Evolutionary conservation across 2,113 vertebrate genomes (phyloP).

Genomic region (Hypanus sabinus): DNA sequence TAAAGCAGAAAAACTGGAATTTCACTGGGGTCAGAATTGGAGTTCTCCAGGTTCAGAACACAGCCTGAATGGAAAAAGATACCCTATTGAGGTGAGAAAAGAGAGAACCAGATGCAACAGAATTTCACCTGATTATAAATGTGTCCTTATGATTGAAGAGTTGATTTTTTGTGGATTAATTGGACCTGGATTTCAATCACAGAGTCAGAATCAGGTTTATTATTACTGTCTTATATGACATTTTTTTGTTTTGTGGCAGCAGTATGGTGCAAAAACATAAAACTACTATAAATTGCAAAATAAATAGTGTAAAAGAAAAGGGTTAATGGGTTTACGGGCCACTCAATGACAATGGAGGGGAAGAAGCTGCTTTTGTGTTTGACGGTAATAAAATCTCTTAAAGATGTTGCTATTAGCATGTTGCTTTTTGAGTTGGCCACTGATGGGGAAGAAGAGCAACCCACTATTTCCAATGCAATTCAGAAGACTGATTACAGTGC

Average conservation of each 20-base stretch:
- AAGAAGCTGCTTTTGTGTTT: background rate
- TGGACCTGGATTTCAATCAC: background rate
- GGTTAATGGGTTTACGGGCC: no score
- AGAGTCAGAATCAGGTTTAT: background rate
- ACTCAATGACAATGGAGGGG: no score
- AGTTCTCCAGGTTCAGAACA: constrained; percentile 87
- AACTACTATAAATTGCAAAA: no score
- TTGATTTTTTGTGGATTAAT: background rate
- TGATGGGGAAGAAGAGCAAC: background rate
- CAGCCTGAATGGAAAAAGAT: constrained; percentile 79
- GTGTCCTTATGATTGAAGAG: background rate
- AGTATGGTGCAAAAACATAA: no score
- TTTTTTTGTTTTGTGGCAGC: no score
- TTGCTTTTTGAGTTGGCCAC: background rate
- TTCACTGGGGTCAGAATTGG: constrained; percentile 93
- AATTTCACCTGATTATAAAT: background rate
- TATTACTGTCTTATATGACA: no score
- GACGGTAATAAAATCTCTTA: background rate
- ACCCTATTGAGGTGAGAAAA: constrained; percentile 84
- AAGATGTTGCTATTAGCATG: background rate
- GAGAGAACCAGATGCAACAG: background rate
- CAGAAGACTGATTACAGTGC: background rate
- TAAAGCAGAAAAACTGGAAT: constrained; percentile 93
- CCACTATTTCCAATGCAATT: background rate
- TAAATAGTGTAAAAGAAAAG: no score